Evolutionary conservation across 2,888 invertebrate genomes (phyloP), one percentile per base, ranked within the genome.

Genomic region (Habrosyne pyritoides): DNA sequence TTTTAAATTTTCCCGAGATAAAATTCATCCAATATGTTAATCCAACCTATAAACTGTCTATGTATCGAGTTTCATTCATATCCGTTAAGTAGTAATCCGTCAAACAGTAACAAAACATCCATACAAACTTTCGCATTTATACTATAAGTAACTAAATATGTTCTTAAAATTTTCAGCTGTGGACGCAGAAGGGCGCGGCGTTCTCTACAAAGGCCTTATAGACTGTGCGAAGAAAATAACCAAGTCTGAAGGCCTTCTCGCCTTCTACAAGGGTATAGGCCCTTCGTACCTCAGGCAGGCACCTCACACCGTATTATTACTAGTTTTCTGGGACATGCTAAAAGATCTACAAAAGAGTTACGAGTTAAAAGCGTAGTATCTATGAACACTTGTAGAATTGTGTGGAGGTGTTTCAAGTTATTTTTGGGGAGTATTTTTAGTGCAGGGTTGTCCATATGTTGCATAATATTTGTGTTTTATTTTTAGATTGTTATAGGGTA

Each of bases 201-300:
- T 95, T 0, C 86, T 96, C 6, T 98, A 98, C 81, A 91, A 85
- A 0, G 96, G 96, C 0, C 94, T 97, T 53, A 66, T 93, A 0
- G 97, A 98, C 82, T 98, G 98, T 72, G 94, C 96, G 3, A 76
- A 91, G 0, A 98, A 98, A 85, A 96, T 97, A 51, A 93, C 94
- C 22, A 93, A 89, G 62, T 93, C 94, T 0, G 98, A 98, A 89
- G 97, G 98, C 0, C 64, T 96, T 0, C 87, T 94, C 46, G 99
- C 98, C 0, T 95, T 98, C 79, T 98, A 98, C 86, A 99, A 99
- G 89, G 99, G 98, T 24, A 95, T 98, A 73, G 96, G 96, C 51
- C 97, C 98, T 0, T 96, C 96, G 47, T 98, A 98, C 87, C 87
- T 98, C n/a, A 93, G 99, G 57, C 94, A 98, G 69, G 98, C 98